phyloP scores from a whole-genome alignment of 2,888 invertebrate genomes.

The Plebejus anna region DNA sequence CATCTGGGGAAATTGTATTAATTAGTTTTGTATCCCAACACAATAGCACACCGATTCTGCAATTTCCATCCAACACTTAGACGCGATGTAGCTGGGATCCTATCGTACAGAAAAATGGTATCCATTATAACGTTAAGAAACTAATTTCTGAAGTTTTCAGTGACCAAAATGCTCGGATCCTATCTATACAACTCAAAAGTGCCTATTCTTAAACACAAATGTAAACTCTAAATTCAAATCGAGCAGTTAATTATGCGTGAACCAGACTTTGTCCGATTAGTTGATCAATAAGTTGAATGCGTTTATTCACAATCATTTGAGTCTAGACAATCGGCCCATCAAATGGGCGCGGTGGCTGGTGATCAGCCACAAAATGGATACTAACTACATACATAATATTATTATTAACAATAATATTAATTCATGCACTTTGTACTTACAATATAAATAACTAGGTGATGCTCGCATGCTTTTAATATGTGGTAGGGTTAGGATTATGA shows the following conservation, averaged over 20 bases:
- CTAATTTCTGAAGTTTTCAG: no score
- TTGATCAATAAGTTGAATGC: neutral
- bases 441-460: no score
- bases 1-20: conserved; percentile 14
- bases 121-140: no score
- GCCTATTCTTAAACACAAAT: neutral
- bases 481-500: no score
- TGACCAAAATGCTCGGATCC: no score
- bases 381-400: neutral
- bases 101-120: no score
- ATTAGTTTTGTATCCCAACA: conserved; percentile 21
- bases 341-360: neutral
- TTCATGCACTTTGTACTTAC: no score
- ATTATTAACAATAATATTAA: no score
- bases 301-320: neutral
- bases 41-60: neutral
- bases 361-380: neutral
- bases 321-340: neutral
- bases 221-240: neutral
- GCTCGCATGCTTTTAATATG: no score
- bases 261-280: neutral
- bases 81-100: no score
- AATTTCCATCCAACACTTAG: neutral
- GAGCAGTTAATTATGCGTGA: neutral
- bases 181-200: no score